Base-by-base conservation (phyloP, 2,888 invertebrate species). In the Aromia moschata region DNA sequence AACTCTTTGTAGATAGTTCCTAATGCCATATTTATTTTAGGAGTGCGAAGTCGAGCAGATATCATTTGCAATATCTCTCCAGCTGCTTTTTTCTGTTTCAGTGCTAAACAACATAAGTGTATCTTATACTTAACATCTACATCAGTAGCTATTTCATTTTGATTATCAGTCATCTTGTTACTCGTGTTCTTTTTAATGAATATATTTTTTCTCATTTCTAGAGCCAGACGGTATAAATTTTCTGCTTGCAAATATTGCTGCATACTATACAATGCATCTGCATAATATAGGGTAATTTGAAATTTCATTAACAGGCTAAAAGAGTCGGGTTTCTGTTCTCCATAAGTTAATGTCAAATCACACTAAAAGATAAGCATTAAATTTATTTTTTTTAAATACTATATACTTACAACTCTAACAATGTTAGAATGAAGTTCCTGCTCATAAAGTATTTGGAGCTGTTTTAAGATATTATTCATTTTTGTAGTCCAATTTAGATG, bases 21-120 rank as follows among this genome's bases (percentile, higher is more conserved):
- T 51, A 93, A 77, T 9, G 92, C 87, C 86, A 92, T 87, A 74
- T 93, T 91, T 2, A 92, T 85, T 77, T 90, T 89, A 0, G 90
- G 84, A 15, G 87, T 87, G 55, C 92, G 82, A 52, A 87, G 85
- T 73, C 90, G 89, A 0, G 85, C 86, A 15, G 88, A 85, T 43
- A 85, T 83, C 64, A 81, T 82, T 73, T 85, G 84, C 17, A 85
- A 72, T n/a, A 84, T 79, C 69, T 84, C 84, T 15, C 83, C 75
- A 2, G 84, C 92, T 76, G 89, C 86, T 61, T 84, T 82, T 20
- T 83, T 83, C 68, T 89, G 87, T 59, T 88, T 88, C 64, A 89
- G 78, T 64, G 89, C 86, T 0, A 87, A 80, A 67, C 88, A 84
- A 75, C 92, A 92, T 30, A 86, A 78, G 71, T 92, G 87, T 43